Conservation (phyloP, 2,113 vertebrate genomes). For the Sorex araneus region DNA sequence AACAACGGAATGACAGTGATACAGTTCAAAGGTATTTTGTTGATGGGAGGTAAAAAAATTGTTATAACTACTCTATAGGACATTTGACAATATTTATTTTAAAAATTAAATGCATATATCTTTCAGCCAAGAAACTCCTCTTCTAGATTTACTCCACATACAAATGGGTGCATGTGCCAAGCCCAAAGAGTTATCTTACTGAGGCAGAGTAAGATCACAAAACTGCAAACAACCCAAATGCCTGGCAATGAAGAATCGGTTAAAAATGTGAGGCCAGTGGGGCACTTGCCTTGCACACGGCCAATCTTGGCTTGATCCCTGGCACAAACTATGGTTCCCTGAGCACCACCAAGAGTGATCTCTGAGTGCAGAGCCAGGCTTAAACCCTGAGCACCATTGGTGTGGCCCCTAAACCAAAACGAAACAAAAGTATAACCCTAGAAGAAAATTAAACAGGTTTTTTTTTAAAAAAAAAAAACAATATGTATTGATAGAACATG, state of each 20-base stretch:
- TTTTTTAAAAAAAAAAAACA: neutral
- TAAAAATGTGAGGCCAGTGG: too few relatives aligned
- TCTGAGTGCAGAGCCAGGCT: too few relatives aligned
- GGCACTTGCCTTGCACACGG: too few relatives aligned
- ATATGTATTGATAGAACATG: neutral
- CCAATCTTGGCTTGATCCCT: too few relatives aligned
- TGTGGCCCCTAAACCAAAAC: neutral
- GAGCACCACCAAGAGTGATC: too few relatives aligned
- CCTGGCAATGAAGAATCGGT: neutral
- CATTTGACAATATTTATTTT: constrained; percentile 41
- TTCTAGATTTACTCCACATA: neutral
- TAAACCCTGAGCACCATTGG: too few relatives aligned
- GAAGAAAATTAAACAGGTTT: neutral
- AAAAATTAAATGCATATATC: constrained; percentile 4
- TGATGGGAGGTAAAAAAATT: neutral
- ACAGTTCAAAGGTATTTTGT: too few relatives aligned
- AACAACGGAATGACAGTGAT: too few relatives aligned
- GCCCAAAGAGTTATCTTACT: neutral
- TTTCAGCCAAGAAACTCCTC: neutral
- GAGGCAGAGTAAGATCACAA: neutral
- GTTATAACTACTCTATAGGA: neutral
- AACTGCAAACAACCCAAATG: neutral
- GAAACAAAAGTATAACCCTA: neutral
- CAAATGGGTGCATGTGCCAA: neutral
- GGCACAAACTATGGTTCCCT: too few relatives aligned